Base-by-base conservation (phyloP, 2,797 vertebrate species). In the Dryobates pubescens region DNA sequence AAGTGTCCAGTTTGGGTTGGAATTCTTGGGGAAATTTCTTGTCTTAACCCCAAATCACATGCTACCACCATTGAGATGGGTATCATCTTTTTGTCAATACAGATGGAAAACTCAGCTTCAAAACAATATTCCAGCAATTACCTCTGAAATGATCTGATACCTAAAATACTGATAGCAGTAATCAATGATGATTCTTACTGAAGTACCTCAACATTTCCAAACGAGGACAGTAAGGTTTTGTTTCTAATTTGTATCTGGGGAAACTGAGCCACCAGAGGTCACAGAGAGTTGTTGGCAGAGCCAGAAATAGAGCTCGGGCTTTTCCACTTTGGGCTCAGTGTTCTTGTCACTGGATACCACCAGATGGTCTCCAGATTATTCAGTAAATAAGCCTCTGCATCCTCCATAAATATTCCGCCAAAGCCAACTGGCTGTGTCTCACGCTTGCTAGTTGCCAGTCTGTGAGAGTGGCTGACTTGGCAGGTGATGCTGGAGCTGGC, bases 361-460 rank as follows among this genome's bases (percentile, higher is more conserved):
- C 94, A 96, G 94, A 94, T 94, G 95, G 96, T 96, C 94, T 94
- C 92, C 94, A 96, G 96, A 96, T 94, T 96, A 96, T 96, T 96
- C 96, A 95, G 95, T 96, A 96, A 96, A 95, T 95, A 96, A 96
- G 95, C 94, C 86, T 94, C 93, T 96, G 89, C 94, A 95, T 94
- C 96, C 94, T 94, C 89, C 94, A 93, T 96, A 96, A 95, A 95
- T 95, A 96, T 72, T 95, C 88, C 36, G 1, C 93, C 91, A 92
- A 92, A 96, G 95, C 94, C 93, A 96, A 94, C 94, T 94, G 95
- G 94, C 94, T 94, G 85, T 78, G 93, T 96, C 95, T 95, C 95
- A 86, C 94, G 51, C 92, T 92, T 93, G 92, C 90, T 94, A 95
- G 82, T 76, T 95, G 90, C 92, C 95, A 93, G 92, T 88, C 94